Base-by-base conservation (phyloP, 2,797 vertebrate species). In the Melanotaenia parkinsoni region DNA sequence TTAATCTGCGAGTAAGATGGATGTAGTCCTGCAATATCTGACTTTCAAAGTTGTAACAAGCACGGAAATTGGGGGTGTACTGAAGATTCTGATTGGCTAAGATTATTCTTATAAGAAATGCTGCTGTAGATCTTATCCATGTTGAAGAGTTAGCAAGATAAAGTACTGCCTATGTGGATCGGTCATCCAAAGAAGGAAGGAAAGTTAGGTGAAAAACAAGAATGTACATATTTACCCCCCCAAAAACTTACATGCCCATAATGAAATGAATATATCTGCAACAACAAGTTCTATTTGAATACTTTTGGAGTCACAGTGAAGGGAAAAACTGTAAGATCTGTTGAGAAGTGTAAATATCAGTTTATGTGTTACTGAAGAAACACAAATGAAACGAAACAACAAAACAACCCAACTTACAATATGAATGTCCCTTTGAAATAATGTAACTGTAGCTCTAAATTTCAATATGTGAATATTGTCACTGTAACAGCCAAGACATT, bases 1-100 rank as follows among this genome's bases (percentile, higher is more conserved):
- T 79, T 77, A 18, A 12, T 57, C 68, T 47, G 53, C 33, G 62
- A 33, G 35, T 54, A n/a, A 65, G 16, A 28, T 50, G 11, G 13
- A 67, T 58, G 63, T 66, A 60, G 51, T 22, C 13, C 45, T 22
- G n/a, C 45, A 9, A 60, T 32, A 6, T 60, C 38, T 63, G 54
- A 71, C 51, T 80, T 78, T 77, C 3, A 70, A 67, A 33, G 60
- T 47, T 12, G 64, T 43, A 62, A 60, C 54, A 68, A 72, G 58
- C 2, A 51, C 14, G 11, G 40, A 63, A 38, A 54, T 30, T 7
- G 0, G 51, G n/a, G 28, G 28, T 56, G 47, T 9, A 5, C 1
- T 50, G 24, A 62, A 53, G 50, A 14, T 5, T 0, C 11, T 22
- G 54, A 18, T 26, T 24, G 9, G 37, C 64, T 71, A 7, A 2